Conservation (phyloP, 2,113 vertebrate genomes). For the Indri indri region DNA sequence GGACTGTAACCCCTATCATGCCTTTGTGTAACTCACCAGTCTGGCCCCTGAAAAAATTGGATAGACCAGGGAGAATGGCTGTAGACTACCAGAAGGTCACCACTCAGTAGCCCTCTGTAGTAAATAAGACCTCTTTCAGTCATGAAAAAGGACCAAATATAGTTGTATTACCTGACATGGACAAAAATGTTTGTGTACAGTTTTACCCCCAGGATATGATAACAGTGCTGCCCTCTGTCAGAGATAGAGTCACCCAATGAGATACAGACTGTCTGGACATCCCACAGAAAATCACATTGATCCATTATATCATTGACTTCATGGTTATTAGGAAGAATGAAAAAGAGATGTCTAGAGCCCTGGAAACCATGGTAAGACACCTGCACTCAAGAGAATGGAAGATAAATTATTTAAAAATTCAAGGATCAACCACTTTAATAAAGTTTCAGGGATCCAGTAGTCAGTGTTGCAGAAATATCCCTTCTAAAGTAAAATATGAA, state of each 20-base stretch:
- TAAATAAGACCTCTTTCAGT: not conserved
- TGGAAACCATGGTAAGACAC: not conserved
- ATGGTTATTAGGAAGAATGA: not conserved
- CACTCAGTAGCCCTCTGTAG: not conserved
- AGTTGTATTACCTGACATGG: not conserved
- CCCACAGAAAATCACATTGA: not conserved
- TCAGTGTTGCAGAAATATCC: not conserved
- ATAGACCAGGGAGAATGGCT: not conserved
- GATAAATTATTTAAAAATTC: not conserved
- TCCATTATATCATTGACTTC: not conserved
- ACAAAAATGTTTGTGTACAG: not conserved
- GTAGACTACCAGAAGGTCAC: not conserved
- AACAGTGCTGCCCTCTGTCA: not conserved
- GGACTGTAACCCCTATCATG: not conserved
- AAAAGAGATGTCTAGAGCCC: not conserved
- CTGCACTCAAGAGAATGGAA: not conserved
- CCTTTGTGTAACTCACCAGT: not conserved
- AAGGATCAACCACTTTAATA: not conserved
- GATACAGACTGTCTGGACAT: not conserved
- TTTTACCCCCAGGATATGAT: not conserved
- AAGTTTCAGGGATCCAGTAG: not conserved
- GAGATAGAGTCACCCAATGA: not conserved
- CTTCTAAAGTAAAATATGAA: not conserved
- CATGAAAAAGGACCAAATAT: not conserved
- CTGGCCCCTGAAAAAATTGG: not conserved